Base-by-base conservation (phyloP, 2,888 invertebrate species). In the Hanleya hanleyi region DNA sequence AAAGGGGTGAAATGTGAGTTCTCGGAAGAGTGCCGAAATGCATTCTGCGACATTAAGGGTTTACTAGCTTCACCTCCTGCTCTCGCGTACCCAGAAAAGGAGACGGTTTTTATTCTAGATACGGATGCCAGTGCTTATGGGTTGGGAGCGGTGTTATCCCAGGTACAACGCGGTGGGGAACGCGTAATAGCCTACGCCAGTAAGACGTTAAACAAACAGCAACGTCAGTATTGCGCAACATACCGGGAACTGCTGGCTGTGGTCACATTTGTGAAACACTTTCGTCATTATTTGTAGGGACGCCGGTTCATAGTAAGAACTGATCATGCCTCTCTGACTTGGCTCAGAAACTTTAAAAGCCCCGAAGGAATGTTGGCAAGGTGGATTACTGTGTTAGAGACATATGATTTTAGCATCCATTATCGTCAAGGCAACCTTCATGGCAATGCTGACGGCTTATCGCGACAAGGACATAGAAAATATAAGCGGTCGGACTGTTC, bases 271-370 rank as follows among this genome's bases (percentile, higher is more conserved):
- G 66, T 83, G 5, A 76, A 75, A 38, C 71, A 81, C n/a, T 83
- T 78, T 66, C 67, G 75, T 29, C 79, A 74, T 47, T 84, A 79
- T 65, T 71, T 84, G 26, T 76, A 70, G 47, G 79, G 78, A 15
- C 38, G 69, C 49, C 5, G 70, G 9, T 80, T 82, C 71, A 33
- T 73, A 6, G 70, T 83, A 1, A 37, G 81, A n/a, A 79, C 81
- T 33, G 82, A 83, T 70, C 83, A 84, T 71, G 70, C 74, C 4
- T 77, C 82, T 2, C 64, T 81, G 4, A 22, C 22, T 18, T 81
- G 81, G 78, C 36, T 78, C 22, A 41, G 68, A 18, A 72, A 67
- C 7, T 77, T 77, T 9, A 78, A 76, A 38, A 64, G 74, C 29
- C 78, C 74, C 0, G 74, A 76, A 33, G 77, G 74, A 32, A 66